A percentile compares a stretch with the other conserved stretches of the same genome.
These are phyloP conservation scores for Zaprionus obscuricornis DNA, from an alignment of 2,888 invertebrate species.

Conservation along the genomic window DNA sequence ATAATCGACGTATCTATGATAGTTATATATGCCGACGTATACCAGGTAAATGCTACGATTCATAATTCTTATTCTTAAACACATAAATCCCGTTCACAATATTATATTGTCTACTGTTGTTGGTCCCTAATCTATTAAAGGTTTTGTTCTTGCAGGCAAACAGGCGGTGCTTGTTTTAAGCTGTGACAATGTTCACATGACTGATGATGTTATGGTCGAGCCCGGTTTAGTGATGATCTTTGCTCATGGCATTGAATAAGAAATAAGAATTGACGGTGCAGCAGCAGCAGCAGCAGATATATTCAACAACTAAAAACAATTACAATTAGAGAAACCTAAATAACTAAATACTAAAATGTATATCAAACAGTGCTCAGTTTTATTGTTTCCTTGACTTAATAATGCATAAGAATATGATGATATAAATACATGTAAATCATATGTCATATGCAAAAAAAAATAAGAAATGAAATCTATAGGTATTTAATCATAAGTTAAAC, in stretches of 20 bases:
- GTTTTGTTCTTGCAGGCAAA: constrained; percentile 87
- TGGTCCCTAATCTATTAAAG: constrained; percentile 42
- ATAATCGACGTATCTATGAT: constrained; percentile 95
- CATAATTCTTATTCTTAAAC: no score
- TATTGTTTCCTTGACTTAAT: constrained; percentile 68
- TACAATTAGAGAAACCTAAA: constrained; percentile 20
- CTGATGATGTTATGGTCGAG: constrained; percentile 97
- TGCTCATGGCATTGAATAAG: constrained; percentile 96
- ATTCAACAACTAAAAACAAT: constrained; percentile 48
- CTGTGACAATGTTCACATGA: constrained; percentile 97
- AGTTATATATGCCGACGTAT: constrained; percentile 97
- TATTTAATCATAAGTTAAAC: constrained; percentile 12
- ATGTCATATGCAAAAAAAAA: constrained; percentile 1
- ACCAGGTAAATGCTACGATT: constrained; percentile 86
- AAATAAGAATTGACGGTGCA: background rate
- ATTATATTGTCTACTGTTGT: background rate
- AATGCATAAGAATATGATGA: constrained; percentile 36
- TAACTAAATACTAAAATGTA: constrained; percentile 45
- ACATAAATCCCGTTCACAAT: background rate
- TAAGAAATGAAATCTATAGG: background rate
- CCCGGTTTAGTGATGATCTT: constrained; percentile 99
- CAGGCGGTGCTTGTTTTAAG: constrained; percentile 97
- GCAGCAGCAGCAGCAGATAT: constrained; percentile 13
- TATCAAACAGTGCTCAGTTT: constrained; percentile 69
- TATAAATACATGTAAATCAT: constrained; percentile 21